Evolutionary conservation across 2,113 vertebrate species (phyloP).

Genomic region (Megaceryle maxima): DNA sequence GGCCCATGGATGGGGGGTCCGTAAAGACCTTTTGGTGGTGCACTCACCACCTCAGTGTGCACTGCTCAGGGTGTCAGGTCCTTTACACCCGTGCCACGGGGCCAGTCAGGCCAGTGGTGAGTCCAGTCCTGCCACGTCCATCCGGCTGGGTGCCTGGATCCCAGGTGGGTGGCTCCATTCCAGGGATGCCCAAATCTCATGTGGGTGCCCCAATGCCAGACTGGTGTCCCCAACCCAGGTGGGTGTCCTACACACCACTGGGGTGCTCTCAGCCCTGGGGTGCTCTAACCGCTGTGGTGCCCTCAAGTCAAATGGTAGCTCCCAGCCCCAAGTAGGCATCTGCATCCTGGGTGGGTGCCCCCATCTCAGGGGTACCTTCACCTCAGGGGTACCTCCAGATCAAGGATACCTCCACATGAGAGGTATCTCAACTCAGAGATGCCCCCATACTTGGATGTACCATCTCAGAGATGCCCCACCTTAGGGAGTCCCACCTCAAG

Average conservation of each 20-base stretch:
- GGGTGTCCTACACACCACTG: not conserved
- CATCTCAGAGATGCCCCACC: not conserved
- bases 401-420: not conserved
- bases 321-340: not conserved
- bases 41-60: accelerated
- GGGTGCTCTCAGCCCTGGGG: not conserved
- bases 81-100: accelerated
- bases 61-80: accelerated
- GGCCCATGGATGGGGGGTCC: accelerated
- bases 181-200: not conserved
- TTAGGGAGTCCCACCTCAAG: not conserved
- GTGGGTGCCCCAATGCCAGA: not conserved
- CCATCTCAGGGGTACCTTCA: not conserved
- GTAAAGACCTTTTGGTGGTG: accelerated
- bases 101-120: not conserved
- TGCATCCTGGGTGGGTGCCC: too few relatives aligned
- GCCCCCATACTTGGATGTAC: not conserved
- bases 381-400: not conserved
- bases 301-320: not conserved
- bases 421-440: too few relatives aligned
- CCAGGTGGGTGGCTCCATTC: not conserved
- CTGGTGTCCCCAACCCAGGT: not conserved
- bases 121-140: accelerated
- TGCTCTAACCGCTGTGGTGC: not conserved
- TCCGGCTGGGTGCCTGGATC: not conserved